Percentiles rank a stretch among this genome's conserved stretches.
Conservation (phyloP, 2,113 vertebrate species). For the Corythornis cristatus region DNA sequence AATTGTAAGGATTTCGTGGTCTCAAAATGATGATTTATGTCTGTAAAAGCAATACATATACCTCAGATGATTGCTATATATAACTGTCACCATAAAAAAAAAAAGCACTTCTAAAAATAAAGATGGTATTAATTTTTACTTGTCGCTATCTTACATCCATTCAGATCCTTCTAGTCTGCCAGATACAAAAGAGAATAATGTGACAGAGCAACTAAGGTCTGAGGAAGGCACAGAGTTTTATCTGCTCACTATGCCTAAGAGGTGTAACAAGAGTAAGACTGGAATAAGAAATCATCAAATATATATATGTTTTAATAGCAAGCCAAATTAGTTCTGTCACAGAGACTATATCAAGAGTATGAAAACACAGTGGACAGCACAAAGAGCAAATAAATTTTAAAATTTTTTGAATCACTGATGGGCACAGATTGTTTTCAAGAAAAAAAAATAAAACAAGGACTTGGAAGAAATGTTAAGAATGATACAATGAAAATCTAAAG, state of each 20-base stretch:
- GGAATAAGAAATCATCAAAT: not conserved
- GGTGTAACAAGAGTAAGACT: not conserved
- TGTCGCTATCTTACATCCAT: not conserved
- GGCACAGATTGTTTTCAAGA: not conserved
- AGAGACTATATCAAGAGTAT: not conserved
- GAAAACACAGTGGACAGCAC: not conserved
- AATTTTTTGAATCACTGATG: not conserved
- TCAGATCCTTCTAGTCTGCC: not conserved
- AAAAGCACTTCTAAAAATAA: not conserved
- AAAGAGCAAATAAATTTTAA: not conserved
- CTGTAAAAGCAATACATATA: not conserved
- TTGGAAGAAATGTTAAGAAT: not conserved
- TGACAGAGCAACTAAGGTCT: not conserved
- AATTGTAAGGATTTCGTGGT: not conserved
- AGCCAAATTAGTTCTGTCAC: not conserved
- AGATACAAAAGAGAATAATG: not conserved
- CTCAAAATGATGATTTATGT: not conserved
- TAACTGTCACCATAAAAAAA: not conserved
- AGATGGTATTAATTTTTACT: not conserved
- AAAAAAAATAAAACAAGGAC: not conserved
- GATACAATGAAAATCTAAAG: not conserved
- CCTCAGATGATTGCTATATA: not conserved
- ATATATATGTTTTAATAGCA: not conserved
- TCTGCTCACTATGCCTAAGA: not conserved
- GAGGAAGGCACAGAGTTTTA: not conserved